A percentile compares a stretch with the other conserved stretches of the same genome.
These are phyloP conservation scores for Rousettus leschenaultii DNA, from an alignment of 2,113 vertebrate species.

Conservation along the genomic window DNA sequence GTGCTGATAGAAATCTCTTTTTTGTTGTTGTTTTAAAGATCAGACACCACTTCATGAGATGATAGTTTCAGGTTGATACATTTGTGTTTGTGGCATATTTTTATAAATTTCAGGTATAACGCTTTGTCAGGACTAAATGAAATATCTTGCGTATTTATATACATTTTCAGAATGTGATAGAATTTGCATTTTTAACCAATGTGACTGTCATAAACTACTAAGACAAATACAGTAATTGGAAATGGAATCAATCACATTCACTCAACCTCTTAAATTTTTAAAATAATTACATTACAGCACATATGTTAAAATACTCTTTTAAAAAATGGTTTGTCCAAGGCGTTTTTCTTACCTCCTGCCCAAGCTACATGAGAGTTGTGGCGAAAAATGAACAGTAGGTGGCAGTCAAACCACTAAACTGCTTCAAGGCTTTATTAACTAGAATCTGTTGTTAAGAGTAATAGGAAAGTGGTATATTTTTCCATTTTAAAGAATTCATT, in stretches of 20 bases:
- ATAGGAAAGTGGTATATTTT: slow-evolving; percentile 44
- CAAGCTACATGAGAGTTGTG: slow-evolving; percentile 7
- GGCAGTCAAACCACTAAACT: slow-evolving; percentile 85
- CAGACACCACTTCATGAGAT: background rate
- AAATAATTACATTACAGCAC: slow-evolving; percentile 4
- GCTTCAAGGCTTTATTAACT: slow-evolving; percentile 34
- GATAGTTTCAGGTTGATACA: background rate
- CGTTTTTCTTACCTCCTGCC: background rate
- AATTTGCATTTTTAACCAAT: background rate
- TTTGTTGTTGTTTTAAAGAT: slow-evolving; percentile 27
- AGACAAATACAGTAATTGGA: background rate
- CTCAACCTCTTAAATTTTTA: fast-evolving
- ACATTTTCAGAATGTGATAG: background rate
- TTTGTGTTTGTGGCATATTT: background rate
- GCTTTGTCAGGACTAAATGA: background rate
- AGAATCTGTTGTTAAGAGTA: background rate
- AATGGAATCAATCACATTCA: background rate
- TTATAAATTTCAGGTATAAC: background rate
- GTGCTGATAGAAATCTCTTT: background rate
- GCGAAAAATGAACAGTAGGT: slow-evolving; percentile 80
- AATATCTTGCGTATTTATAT: background rate
- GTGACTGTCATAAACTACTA: background rate
- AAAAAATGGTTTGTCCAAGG: background rate
- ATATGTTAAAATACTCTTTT: slow-evolving; percentile 24
- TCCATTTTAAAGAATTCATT: slow-evolving; percentile 69